A percentile compares a stretch with the other conserved stretches of the same genome.
phyloP scores from a whole-genome alignment of 2,797 vertebrate species.

The Phrynocephalus guinanensis region DNA sequence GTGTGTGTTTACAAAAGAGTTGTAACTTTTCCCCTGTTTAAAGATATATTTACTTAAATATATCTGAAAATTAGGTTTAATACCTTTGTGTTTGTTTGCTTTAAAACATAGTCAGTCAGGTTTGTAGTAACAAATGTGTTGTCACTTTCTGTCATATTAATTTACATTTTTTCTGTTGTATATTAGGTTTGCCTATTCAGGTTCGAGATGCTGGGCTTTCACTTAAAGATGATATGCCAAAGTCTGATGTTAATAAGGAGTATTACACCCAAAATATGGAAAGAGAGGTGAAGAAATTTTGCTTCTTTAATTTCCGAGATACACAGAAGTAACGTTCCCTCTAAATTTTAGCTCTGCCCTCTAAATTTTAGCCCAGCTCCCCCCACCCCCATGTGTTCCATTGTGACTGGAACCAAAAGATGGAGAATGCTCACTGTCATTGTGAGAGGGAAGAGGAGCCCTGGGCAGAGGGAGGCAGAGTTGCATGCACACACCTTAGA shows the following conservation, averaged over 20 bases:
- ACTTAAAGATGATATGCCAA: slow-evolving; percentile 96
- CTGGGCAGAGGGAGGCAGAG: too few relatives aligned
- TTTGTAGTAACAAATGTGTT: neutral
- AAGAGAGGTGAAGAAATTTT: slow-evolving; percentile 84
- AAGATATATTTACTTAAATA: neutral
- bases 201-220: slow-evolving; percentile 94
- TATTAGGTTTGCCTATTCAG: slow-evolving; percentile 94
- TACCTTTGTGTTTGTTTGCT: neutral
- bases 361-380: too few relatives aligned
- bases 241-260: slow-evolving; percentile 98
- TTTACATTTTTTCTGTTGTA: neutral
- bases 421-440: too few relatives aligned
- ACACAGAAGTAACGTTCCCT: neutral
- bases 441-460: too few relatives aligned
- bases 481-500: too few relatives aligned
- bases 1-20: neutral
- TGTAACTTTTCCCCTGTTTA: neutral
- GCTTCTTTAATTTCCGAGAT: neutral
- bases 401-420: too few relatives aligned
- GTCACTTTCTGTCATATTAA: neutral
- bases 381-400: too few relatives aligned
- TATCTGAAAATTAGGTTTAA: neutral
- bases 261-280: slow-evolving; percentile 99
- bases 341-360: too few relatives aligned
- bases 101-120: neutral